Base-by-base conservation (phyloP, 2,113 vertebrate genomes). In the Mesembrinibis cayennensis region DNA sequence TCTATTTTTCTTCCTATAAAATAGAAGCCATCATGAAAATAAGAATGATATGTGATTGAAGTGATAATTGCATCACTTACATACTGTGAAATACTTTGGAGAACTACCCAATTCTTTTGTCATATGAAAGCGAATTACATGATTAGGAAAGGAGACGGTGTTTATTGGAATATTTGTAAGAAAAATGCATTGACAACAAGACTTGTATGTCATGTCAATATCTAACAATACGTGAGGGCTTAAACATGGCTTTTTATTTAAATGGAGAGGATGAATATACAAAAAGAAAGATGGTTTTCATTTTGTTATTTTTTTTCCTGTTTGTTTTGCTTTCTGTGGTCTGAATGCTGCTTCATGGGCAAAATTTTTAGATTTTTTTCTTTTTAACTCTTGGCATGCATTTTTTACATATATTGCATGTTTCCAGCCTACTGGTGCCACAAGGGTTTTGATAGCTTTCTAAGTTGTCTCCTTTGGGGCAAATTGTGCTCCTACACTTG, bases 41-140 rank as follows among this genome's bases (percentile, higher is more conserved):
- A 71, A 89, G 69, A 84, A 38, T 56, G 2, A 36, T 90, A 36
- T 59, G 73, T 83, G 16, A 42, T 25, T 82, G 71, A 78, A 67
- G 63, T 95, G 63, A 91, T 95, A 93, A 93, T 90, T 85, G 15
- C 34, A 73, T 82, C 44, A 94, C 94, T 95, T 95, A 74, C 44
- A 65, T 90, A 86, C 16, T 38, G 19, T 87, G n/a, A 77, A 94
- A 96, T 83, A 67, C 15, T 80, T 17, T 47, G 47, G 56, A 85
- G 25, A 61, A 50, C 13, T 29, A 67, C 45, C 44, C 53, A 78
- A 45, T 82, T 93, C 14, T 83, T 40, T 87, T 93, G 76, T 73
- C 52, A 85, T 85, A 90, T 38, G 56, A 94, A 87, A 85, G 8
- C 2, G 1, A 69, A 80, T 73, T 81, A 20, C 9, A 87, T 78